These are phyloP conservation scores for Corythornis vintsioides DNA, from an alignment of 2,113 vertebrate genomes.

Conservation along the genomic window DNA sequence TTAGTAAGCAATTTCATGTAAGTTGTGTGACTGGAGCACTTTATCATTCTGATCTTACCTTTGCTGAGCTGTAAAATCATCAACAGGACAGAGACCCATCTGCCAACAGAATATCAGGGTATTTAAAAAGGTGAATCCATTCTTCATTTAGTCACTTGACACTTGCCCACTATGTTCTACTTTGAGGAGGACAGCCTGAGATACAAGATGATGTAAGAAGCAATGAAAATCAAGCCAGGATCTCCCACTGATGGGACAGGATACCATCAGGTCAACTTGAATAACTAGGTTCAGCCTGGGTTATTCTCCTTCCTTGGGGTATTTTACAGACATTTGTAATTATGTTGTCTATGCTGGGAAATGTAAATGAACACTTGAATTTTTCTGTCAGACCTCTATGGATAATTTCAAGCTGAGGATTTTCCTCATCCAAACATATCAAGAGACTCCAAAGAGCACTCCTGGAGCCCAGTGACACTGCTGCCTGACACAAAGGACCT, in stretches of 20 bases:
- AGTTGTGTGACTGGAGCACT: background rate
- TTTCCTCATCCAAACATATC: background rate
- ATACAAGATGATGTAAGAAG: background rate
- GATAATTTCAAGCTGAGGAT: background rate
- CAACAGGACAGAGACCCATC: background rate
- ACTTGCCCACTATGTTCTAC: rapidly evolving
- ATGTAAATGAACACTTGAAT: background rate
- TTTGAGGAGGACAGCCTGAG: background rate
- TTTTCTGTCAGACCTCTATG: background rate
- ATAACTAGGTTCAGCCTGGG: background rate
- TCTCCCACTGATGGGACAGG: background rate
- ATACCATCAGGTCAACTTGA: background rate
- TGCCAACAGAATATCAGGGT: background rate
- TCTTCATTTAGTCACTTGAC: background rate
- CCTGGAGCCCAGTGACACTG: background rate
- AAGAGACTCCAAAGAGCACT: background rate
- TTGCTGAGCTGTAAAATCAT: background rate
- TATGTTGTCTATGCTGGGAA: background rate
- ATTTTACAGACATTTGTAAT: background rate
- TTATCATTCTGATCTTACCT: background rate
- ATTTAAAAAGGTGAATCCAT: background rate
- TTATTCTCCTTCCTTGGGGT: background rate
- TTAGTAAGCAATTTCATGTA: background rate
- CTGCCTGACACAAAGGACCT: background rate
- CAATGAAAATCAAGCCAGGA: background rate